phyloP scores from a whole-genome alignment of 2,113 vertebrate species.

The Tamias sibiricus region DNA sequence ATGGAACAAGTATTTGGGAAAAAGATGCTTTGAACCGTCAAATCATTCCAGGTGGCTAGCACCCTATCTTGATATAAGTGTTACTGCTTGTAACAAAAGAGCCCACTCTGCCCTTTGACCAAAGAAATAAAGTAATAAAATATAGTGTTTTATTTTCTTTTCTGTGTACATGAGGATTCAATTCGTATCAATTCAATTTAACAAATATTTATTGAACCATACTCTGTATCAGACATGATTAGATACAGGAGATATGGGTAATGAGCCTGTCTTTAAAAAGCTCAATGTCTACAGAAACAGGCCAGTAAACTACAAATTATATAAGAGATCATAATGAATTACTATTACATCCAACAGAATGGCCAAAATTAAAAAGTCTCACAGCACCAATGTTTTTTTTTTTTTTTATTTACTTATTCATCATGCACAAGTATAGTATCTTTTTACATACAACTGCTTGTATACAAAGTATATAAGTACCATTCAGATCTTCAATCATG shows the following conservation, averaged over 20 bases:
- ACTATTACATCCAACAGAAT: not conserved
- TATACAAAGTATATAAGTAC: too few relatives aligned
- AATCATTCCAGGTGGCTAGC: not conserved
- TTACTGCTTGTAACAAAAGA: not conserved
- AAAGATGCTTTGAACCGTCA: not conserved
- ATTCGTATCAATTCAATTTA: not conserved
- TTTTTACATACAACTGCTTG: too few relatives aligned
- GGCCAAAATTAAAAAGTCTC: not conserved
- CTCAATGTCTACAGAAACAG: not conserved
- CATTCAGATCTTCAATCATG: too few relatives aligned
- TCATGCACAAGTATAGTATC: too few relatives aligned
- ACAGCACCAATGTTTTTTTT: too few relatives aligned
- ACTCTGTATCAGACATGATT: not conserved
- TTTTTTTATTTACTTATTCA: too few relatives aligned
- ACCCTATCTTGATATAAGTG: not conserved
- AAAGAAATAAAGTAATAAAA: not conserved
- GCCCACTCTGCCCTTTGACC: not conserved
- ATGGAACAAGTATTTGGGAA: not conserved
- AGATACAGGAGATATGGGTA: not conserved
- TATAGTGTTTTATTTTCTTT: not conserved
- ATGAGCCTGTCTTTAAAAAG: not conserved
- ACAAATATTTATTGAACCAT: not conserved
- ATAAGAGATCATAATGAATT: not conserved
- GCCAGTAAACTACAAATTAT: not conserved
- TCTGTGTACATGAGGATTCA: not conserved